Conservation (phyloP, 2,797 vertebrate genomes). For the Syngnathus acus region DNA sequence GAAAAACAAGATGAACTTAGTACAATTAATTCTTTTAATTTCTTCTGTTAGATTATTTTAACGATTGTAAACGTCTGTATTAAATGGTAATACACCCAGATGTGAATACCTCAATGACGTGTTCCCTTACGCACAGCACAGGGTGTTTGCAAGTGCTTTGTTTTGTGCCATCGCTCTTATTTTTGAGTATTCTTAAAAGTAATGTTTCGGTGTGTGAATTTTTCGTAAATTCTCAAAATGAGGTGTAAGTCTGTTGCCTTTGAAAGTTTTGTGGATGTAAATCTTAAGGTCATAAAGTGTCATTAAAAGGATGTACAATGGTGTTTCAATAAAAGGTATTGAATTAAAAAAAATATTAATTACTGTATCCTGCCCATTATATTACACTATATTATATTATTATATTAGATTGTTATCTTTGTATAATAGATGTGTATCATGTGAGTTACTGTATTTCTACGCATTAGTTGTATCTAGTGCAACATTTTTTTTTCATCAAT, state of each 20-base stretch:
- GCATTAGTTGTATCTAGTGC: too few species aligned
- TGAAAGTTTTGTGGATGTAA: not conserved
- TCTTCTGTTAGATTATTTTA: not conserved
- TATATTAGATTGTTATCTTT: not conserved
- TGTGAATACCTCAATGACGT: not conserved
- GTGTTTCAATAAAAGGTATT: slow-evolving; percentile 4
- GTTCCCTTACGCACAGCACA: not conserved
- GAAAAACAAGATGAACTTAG: too few species aligned
- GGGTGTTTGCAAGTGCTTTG: not conserved
- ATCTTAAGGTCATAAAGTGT: slow-evolving; percentile 2
- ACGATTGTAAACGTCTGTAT: not conserved
- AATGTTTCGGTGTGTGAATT: not conserved
- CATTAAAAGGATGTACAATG: not conserved
- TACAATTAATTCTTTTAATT: not conserved
- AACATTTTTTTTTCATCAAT: too few species aligned
- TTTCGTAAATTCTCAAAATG: not conserved
- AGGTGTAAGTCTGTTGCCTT: not conserved
- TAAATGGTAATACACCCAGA: not conserved
- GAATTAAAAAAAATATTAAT: not conserved
- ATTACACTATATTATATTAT: too few species aligned
- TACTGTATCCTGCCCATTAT: not conserved
- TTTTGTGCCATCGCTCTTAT: not conserved
- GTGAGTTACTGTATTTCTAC: too few species aligned
- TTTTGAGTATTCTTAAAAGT: not conserved
- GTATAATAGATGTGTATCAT: too few species aligned